These are phyloP conservation scores for Urophycis tenuis DNA, from an alignment of 2,797 vertebrate genomes.

Conservation along the genomic window DNA sequence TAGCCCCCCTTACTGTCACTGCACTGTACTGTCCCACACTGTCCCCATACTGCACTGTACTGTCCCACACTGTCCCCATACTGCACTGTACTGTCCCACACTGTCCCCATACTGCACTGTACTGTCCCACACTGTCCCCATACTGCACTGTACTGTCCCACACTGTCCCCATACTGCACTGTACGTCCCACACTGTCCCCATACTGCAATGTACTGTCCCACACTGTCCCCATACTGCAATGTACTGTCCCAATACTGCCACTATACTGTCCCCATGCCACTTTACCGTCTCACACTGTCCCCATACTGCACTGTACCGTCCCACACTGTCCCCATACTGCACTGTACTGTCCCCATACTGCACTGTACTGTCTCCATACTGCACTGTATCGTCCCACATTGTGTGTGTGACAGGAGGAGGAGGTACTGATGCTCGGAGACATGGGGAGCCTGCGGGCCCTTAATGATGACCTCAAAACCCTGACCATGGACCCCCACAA, in stretches of 20 bases:
- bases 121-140: no score
- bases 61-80: no score
- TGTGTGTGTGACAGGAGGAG: constrained; percentile 76
- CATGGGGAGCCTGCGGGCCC: constrained; percentile 89
- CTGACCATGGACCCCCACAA: constrained; percentile 96
- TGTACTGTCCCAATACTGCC: no score
- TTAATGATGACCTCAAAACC: constrained; percentile 86
- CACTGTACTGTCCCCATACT: no score
- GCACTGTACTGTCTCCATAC: neutral
- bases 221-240: no score
- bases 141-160: neutral
- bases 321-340: neutral
- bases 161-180: neutral
- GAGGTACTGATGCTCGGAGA: constrained; percentile 96
- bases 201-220: neutral
- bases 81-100: no score
- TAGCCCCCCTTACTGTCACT: constrained; percentile 49
- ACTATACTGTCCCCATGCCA: no score
- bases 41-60: no score
- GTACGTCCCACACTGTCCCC: neutral
- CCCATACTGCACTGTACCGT: neutral
- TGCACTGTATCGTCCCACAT: no score
- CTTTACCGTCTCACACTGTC: no score
- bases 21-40: neutral
- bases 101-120: no score